Base-by-base conservation (phyloP, 2,797 vertebrate species). In the Thripadectes ignobilis region DNA sequence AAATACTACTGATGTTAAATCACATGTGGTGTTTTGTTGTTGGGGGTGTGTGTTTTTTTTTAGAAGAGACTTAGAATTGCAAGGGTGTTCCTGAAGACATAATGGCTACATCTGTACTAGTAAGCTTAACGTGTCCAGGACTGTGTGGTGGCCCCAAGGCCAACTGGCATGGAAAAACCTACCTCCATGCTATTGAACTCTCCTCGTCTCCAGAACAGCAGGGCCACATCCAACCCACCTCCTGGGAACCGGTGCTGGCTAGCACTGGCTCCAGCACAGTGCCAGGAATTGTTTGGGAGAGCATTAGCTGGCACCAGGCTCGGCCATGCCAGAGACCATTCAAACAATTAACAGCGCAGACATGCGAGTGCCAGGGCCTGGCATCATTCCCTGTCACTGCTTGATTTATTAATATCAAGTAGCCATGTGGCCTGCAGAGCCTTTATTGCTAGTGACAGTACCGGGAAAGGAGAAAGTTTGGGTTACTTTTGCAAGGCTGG, bases 1-100 rank as follows among this genome's bases (percentile, higher is more conserved):
- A 97, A 97, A 97, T 97, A 96, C 85, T 96, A 79, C 76, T 86
- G 94, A 84, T 24, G 3, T 95, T 97, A 96, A 96, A 96, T 97
- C 93, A 94, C 74, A 94, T 59, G 72, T 61, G 77, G 38, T 26
- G 9, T 94, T 93, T 89, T 93, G 82, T 88, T 73, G 46, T 63
- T 52, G 36, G 4, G n/a, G 22, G 17, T 6, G 7, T 12, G 5
- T 15, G 14, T 12, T 16, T 43, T 15, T 4, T 49, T 61, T 62
- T 2, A 69, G 84, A 90, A 34, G 32, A 86, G 62, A 26, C 77
- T 90, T 63, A 76, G 89, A 94, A 90, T 90, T 93, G 32, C 77
- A 88, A 57, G 76, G 73, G 74, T 92, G 74, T 79, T 96, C 73
- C 89, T 86, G 65, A 86, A 94, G 69, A 62, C 87, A 91, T 90